These are phyloP conservation scores for Leptestheria dahalacensis DNA, from an alignment of 1,140 invertebrate genomes.

Conservation along the genomic window DNA sequence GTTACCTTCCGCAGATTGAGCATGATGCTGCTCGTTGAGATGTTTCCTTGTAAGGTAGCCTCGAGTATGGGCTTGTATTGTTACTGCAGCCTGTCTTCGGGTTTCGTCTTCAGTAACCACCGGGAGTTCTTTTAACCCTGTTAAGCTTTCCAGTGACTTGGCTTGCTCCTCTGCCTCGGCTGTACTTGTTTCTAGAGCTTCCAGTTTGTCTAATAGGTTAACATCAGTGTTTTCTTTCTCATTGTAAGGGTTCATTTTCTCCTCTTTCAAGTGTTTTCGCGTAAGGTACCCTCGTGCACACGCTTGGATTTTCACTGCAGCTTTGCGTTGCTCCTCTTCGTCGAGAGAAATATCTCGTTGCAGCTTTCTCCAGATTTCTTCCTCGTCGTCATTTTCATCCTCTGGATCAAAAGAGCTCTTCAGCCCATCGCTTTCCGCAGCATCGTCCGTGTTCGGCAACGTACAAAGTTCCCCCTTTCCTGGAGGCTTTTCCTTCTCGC, in stretches of 20 bases:
- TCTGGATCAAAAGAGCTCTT: background rate
- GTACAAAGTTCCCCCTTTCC: too few species aligned
- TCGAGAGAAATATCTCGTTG: conserved; percentile 11
- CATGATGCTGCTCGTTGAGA: background rate
- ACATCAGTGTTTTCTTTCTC: background rate
- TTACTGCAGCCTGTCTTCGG: background rate
- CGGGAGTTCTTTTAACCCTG: too few species aligned
- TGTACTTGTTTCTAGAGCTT: background rate
- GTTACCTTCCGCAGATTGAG: too few species aligned
- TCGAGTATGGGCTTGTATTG: background rate
- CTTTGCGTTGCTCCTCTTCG: conserved; percentile 8
- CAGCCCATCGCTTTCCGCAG: too few species aligned
- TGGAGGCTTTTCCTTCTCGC: too few species aligned
- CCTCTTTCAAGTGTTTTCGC: conserved; percentile 6
- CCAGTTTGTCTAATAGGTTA: background rate
- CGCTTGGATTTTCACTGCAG: conserved; percentile 10
- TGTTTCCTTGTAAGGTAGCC: background rate
- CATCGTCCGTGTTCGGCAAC: too few species aligned
- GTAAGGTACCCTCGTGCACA: conserved; percentile 4
- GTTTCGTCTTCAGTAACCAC: background rate
- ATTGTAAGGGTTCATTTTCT: background rate
- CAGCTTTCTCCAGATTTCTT: conserved; percentile 13
- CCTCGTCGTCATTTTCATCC: conserved; percentile 9
- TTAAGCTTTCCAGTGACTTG: too few species aligned
- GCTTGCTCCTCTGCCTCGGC: too few species aligned